Percentiles rank a stretch among this genome's conserved stretches.
phyloP scores from a whole-genome alignment of 2,888 invertebrate genomes.

The Pollenia griseotomentosa region DNA sequence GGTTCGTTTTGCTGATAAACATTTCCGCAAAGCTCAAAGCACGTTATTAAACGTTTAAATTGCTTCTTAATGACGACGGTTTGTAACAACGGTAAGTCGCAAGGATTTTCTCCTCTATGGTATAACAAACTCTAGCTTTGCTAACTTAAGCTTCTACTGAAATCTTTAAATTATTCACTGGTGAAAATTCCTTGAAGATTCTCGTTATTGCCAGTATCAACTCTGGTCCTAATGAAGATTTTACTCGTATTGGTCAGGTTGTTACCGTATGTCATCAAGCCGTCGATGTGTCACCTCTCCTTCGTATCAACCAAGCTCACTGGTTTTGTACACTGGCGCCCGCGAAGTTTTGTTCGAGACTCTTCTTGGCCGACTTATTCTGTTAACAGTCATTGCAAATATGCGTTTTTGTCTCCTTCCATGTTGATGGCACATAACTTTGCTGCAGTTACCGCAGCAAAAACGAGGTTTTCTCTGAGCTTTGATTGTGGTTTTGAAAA shows the following conservation, averaged over 20 bases:
- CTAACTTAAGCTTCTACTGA: conserved; percentile 95
- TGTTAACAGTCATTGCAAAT: too few relatives aligned
- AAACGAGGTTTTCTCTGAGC: too few relatives aligned
- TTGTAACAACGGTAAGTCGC: conserved; percentile 97
- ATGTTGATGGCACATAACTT: too few relatives aligned
- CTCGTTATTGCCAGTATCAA: conserved; percentile 99
- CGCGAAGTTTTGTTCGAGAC: conserved; percentile 99
- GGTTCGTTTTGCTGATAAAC: conserved; percentile 98
- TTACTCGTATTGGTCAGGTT: conserved; percentile 99
- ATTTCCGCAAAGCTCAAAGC: conserved; percentile 99
- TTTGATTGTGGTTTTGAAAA: too few relatives aligned
- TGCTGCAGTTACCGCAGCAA: too few relatives aligned
- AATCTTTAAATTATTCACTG: conserved; percentile 97
- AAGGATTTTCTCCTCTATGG: too few relatives aligned
- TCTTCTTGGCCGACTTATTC: conserved; percentile 92
- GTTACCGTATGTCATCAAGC: conserved; percentile 99
- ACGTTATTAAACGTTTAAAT: conserved; percentile 98
- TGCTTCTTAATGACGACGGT: conserved; percentile 99
- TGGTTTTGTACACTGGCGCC: conserved; percentile 99
- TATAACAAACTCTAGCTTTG: too few relatives aligned
- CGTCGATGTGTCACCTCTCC: conserved; percentile 98
- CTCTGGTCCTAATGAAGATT: conserved; percentile 99
- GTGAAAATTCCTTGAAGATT: conserved; percentile 94
- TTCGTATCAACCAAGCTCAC: conserved; percentile 99
- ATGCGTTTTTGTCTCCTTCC: too few relatives aligned